Conservation (phyloP, 2,888 invertebrate species). For the Drosophila histrio region DNA sequence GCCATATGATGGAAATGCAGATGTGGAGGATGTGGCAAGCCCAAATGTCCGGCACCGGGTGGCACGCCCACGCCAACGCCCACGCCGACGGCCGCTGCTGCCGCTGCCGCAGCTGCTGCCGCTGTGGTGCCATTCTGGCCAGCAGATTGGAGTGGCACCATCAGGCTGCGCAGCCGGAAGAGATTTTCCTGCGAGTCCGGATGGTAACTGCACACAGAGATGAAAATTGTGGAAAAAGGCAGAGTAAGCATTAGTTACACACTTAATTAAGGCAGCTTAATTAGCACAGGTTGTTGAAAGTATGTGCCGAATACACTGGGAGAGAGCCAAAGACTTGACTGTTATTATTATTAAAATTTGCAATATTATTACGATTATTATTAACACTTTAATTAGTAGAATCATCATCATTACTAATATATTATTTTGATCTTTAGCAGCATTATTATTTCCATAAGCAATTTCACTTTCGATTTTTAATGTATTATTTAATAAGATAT, state of each 20-base stretch:
- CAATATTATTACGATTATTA: not conserved
- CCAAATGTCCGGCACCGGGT: conserved; percentile 83
- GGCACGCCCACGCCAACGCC: conserved; percentile 77
- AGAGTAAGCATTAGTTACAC: conserved; percentile 33
- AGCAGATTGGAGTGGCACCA: conserved; percentile 84
- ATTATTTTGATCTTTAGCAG: not conserved
- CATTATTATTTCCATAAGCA: too few relatives aligned
- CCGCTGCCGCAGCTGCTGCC: conserved; percentile 69
- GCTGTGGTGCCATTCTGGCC: conserved; percentile 75
- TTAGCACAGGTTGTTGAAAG: conserved; percentile 39
- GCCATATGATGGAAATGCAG: conserved; percentile 86
- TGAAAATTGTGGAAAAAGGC: not conserved
- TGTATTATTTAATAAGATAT: too few relatives aligned
- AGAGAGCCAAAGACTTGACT: conserved; percentile 5
- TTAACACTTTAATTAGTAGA: too few relatives aligned
- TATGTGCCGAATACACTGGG: conserved; percentile 19
- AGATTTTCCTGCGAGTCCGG: conserved; percentile 86
- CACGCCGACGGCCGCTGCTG: conserved; percentile 61
- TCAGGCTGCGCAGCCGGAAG: conserved; percentile 86
- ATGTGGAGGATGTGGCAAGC: conserved; percentile 85
- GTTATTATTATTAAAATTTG: not conserved
- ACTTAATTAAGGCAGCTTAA: conserved; percentile 80
- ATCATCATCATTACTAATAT: too few relatives aligned
- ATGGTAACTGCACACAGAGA: conserved; percentile 85
- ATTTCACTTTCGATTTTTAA: too few relatives aligned